A percentile compares a stretch with the other conserved stretches of the same genome.
Conservation (phyloP, 2,888 invertebrate genomes). For the Trissoscelio sp. region DNA sequence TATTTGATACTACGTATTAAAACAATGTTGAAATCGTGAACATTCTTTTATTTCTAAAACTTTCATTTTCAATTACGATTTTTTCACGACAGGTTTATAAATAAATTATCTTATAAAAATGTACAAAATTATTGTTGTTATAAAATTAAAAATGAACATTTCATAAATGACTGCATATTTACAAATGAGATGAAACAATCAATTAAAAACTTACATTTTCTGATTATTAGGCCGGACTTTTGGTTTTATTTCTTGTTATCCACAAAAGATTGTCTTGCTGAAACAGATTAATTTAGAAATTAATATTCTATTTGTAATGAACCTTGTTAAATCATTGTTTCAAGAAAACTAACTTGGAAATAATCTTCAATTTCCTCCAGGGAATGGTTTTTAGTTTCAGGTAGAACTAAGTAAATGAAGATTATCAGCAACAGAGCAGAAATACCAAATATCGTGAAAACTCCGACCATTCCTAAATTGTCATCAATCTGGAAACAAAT, state of each 20-base stretch:
- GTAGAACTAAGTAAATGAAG: constrained; percentile 88
- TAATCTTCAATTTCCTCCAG: constrained; percentile 91
- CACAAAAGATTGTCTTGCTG: constrained; percentile 78
- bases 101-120: constrained; percentile 30
- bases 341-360: constrained; percentile 86
- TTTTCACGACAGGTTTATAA: constrained; percentile 28
- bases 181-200: constrained; percentile 42
- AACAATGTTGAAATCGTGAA: neutral
- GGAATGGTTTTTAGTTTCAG: constrained; percentile 90
- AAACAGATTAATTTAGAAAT: neutral
- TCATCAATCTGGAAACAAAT: constrained; percentile 72
- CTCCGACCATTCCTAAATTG: constrained; percentile 87
- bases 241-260: constrained; percentile 72
- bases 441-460: constrained; percentile 89
- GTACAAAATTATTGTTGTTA: constrained; percentile 5
- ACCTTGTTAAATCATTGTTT: neutral
- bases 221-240: constrained; percentile 27
- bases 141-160: constrained; percentile 25
- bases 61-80: too few species aligned
- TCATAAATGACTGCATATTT: constrained; percentile 56
- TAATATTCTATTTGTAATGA: neutral
- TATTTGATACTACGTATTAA: neutral
- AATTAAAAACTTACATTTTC: neutral
- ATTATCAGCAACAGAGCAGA: constrained; percentile 87
- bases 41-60: neutral